Evolutionary conservation across 2,888 invertebrate species (phyloP).

Genomic region (Microchrysa polita): DNA sequence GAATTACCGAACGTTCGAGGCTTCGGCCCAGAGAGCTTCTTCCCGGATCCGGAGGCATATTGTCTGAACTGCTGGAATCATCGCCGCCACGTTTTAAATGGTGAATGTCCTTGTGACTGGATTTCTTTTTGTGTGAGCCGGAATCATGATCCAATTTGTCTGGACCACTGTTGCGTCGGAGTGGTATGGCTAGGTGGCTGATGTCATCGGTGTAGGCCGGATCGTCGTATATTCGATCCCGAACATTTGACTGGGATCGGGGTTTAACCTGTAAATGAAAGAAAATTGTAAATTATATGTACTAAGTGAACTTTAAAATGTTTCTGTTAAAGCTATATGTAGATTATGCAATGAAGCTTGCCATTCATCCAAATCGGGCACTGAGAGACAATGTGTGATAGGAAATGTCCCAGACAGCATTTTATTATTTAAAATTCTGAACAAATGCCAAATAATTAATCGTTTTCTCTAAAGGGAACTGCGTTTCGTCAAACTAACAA

Average conservation of each 20-base stretch:
- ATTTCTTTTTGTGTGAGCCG: constrained; percentile 27
- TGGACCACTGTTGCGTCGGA: constrained; percentile 59
- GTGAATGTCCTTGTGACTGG: constrained; percentile 21
- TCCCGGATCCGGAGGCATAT: constrained; percentile 50
- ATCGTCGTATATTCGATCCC: constrained; percentile 63
- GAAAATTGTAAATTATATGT: too few species aligned
- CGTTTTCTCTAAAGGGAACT: too few species aligned
- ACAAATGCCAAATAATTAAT: too few species aligned
- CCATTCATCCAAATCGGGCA: too few species aligned
- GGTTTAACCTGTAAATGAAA: constrained; percentile 62
- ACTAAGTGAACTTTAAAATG: too few species aligned
- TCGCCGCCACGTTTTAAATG: constrained; percentile 48
- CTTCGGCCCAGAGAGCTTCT: constrained; percentile 59
- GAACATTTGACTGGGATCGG: constrained; percentile 60
- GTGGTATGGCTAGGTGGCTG: constrained; percentile 63
- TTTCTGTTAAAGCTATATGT: too few species aligned
- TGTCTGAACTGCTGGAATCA: constrained; percentile 59
- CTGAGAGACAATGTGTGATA: too few species aligned
- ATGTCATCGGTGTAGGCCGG: constrained; percentile 65
- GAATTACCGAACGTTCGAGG: constrained; percentile 58
- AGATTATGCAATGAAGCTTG: too few species aligned
- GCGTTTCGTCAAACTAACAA: too few species aligned
- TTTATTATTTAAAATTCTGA: too few species aligned
- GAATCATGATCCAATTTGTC: constrained; percentile 49
- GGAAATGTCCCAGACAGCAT: too few species aligned